Evolutionary conservation across 2,888 invertebrate species (phyloP).

Genomic region (Hyalella azteca): DNA sequence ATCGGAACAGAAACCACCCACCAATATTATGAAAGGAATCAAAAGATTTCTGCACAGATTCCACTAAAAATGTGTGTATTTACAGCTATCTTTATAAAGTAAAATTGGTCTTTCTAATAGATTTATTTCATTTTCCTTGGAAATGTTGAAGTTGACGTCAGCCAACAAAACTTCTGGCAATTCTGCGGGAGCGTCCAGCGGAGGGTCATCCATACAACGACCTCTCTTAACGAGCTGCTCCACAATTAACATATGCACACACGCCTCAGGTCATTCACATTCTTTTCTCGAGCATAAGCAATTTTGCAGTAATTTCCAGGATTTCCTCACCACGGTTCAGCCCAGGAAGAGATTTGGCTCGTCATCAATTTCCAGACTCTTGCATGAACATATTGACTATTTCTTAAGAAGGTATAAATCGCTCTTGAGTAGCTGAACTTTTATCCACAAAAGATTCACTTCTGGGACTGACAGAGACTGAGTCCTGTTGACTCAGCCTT

Average conservation of each 20-base stretch:
- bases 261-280: not conserved
- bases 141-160: too few relatives aligned
- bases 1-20: too few relatives aligned
- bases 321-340: too few relatives aligned
- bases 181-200: not conserved
- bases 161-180: too few relatives aligned
- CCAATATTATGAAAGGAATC: too few relatives aligned
- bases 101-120: too few relatives aligned
- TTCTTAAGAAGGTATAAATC: conserved; percentile 36
- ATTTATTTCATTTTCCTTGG: too few relatives aligned
- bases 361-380: conserved; percentile 11
- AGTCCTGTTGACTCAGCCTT: conserved; percentile 27
- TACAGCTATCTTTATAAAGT: too few relatives aligned
- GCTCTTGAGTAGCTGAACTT: conserved; percentile 14
- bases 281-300: not conserved
- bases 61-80: too few relatives aligned
- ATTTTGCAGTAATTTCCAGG: not conserved
- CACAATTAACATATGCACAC: conserved; percentile 19
- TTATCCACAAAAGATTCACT: conserved; percentile 35
- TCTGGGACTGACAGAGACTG: conserved; percentile 28
- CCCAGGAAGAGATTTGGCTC: not conserved
- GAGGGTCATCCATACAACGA: not conserved
- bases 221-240: not conserved
- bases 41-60: too few relatives aligned
- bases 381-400: conserved; percentile 29